A percentile compares a stretch with the other conserved stretches of the same genome.
Conservation (phyloP, 2,797 vertebrate genomes). For the Zalophus californianus region DNA sequence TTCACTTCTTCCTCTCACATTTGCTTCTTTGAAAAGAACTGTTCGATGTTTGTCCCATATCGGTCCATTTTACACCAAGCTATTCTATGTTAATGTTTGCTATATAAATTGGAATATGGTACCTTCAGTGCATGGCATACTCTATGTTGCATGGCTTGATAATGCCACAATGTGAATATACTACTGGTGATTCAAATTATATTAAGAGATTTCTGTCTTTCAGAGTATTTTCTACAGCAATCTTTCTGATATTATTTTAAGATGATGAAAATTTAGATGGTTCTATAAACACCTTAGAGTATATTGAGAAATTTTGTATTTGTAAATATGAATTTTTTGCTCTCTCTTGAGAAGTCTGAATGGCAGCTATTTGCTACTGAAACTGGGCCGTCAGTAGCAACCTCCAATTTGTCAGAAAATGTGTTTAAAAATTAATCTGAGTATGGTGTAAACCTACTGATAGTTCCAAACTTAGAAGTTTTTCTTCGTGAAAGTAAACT, state of each 20-base stretch:
- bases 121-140: background rate
- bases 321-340: constrained; percentile 38
- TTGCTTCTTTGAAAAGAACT: constrained; percentile 22
- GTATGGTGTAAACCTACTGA: background rate
- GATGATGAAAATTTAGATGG: background rate
- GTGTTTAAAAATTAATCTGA: constrained; percentile 31
- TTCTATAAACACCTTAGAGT: constrained; percentile 55
- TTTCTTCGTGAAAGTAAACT: constrained; percentile 50
- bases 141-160: background rate
- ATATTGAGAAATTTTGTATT: constrained; percentile 11
- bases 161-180: background rate
- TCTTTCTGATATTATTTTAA: background rate
- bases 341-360: background rate
- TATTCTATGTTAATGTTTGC: background rate
- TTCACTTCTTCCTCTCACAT: constrained; percentile 9
- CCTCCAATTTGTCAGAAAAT: constrained; percentile 67
- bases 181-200: background rate
- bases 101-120: constrained; percentile 3
- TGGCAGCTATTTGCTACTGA: constrained; percentile 65
- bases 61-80: constrained; percentile 51
- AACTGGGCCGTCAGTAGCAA: constrained; percentile 22
- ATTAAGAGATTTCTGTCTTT: constrained; percentile 25
- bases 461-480: constrained; percentile 72
- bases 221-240: background rate
- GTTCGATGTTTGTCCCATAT: background rate